These are phyloP conservation scores for Neoarius graeffei DNA, from an alignment of 2,113 vertebrate species.

Conservation along the genomic window DNA sequence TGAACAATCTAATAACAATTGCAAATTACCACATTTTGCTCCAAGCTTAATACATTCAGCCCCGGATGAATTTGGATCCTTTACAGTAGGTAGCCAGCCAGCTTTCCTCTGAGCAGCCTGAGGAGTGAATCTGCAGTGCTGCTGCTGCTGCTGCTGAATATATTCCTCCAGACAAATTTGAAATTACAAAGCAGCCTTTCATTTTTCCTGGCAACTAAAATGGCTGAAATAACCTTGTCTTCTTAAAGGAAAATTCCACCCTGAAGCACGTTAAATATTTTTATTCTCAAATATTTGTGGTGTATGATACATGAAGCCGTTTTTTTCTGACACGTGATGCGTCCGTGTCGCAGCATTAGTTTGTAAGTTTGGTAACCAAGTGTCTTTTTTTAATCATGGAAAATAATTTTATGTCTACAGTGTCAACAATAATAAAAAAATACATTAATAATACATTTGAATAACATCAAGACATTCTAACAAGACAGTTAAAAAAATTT, in stretches of 20 bases:
- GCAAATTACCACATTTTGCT: constrained; percentile 55
- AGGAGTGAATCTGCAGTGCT: constrained; percentile 22
- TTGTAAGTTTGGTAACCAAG: not conserved
- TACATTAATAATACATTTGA: not conserved
- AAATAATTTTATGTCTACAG: not conserved
- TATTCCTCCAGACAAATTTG: constrained; percentile 44
- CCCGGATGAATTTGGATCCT: constrained; percentile 55
- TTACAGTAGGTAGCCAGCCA: constrained; percentile 51
- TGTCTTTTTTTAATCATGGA: not conserved
- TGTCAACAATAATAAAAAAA: too few species aligned
- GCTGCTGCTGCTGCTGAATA: constrained; percentile 23
- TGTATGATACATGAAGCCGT: not conserved
- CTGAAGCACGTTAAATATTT: not conserved
- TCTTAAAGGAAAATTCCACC: not conserved
- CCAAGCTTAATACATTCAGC: constrained; percentile 53
- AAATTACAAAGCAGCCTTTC: constrained; percentile 39
- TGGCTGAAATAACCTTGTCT: constrained; percentile 10
- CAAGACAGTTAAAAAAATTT: not conserved
- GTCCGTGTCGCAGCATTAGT: too few species aligned
- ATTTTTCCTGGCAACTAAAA: constrained; percentile 24
- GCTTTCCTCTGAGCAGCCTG: constrained; percentile 47
- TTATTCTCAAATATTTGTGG: not conserved
- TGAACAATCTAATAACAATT: constrained; percentile 62
- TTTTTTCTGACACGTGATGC: too few species aligned
- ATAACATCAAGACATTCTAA: not conserved